Base-by-base conservation (phyloP, 2,113 vertebrate genomes). In the Syngnathoides biaculeatus region DNA sequence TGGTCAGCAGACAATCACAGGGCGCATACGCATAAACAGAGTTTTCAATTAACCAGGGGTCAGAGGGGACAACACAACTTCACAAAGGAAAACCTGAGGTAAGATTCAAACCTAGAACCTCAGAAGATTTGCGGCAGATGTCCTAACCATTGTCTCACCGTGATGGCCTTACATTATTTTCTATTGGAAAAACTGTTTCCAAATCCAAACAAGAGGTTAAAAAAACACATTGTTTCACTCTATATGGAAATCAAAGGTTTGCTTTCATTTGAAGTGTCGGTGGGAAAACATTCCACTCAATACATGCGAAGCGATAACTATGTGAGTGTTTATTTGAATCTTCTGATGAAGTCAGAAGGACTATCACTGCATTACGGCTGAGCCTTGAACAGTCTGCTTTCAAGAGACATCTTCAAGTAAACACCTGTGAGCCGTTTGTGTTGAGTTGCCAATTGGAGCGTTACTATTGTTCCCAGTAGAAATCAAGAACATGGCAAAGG, bases 401-500 rank as follows among this genome's bases (percentile, higher is more conserved):
- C 8, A 22, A 52, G 48, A 52, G 48, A 52, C 48, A 22, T 52
- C 9, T 52, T 63, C 57, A 61, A 20, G 42, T 69, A 76, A 81
- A 81, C 65, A 69, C 60, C 75, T 79, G 0, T 2, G 72, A 75
- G 80, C 65, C 68, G 72, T n/a, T 27, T 63, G 58, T 64, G 64
- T 4, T 19, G 38, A 79, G 55, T 73, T 80, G 86, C 81, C 83
- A 82, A 78, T 77, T 70, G 43, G 20, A 57, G 38, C 55, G 52
- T 55, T 68, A 53, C 57, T 68, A 78, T 77, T 67, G 71, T 71
- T 84, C 85, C 83, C 77, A 24, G 50, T 22, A 80, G 77, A 74
- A 77, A 77, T 80, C 69, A 79, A 75, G 35, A 64, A 61, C 74
- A 72, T 67, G 72, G 68, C 75, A 64, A 38, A 61, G 74, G 79